Base-by-base conservation (phyloP, 2,797 vertebrate species). In the Spondyliosoma cantharus region DNA sequence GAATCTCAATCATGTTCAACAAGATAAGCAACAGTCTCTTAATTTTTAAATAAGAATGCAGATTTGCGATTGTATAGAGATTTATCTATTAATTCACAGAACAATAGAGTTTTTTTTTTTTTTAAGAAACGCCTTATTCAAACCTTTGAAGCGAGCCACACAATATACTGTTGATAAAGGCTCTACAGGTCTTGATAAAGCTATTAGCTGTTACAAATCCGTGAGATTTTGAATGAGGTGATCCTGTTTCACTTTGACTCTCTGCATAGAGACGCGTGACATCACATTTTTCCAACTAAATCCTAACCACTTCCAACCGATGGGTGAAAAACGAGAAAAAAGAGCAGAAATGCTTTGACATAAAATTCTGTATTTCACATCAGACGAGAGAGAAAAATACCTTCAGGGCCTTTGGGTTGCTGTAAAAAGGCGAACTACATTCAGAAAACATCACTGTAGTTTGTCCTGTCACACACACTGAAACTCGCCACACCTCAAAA, bases 401-500 rank as follows among this genome's bases (percentile, higher is more conserved):
- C 14, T 32, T 50, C 14, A 50, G 14, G 8, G 48, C 29, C 20
- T 12, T 24, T 17, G 5, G 5, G 0, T 56, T 78, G 15, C 14
- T 66, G 12, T 58, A 24, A 24, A 13, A 59, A 57, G 19, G 17
- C 25, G 0, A 49, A 42, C 29, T 22, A 3, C 37, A 11, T 37
- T 37, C 37, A 37, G 37, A 37, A 9, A 37, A 37, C 32, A 3
- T 45, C 12, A 24, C 11, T 43, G 1, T 7, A 27, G 29, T 67
- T 63, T 74, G 29, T 45, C 20, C 15, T 70, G 6, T 60, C 46
- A 12, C 32, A 3, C 20, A 16, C 19, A 24, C 29, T 46, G 11
- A 58, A 60, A 61, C 32, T 24, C 15, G 16, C 59, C 66, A 61
- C 77, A 66, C 76, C 79, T 68, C 20, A 61, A 65, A 37, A 25